These are phyloP conservation scores for Caretta caretta DNA, from an alignment of 2,113 vertebrate genomes.

Conservation along the genomic window DNA sequence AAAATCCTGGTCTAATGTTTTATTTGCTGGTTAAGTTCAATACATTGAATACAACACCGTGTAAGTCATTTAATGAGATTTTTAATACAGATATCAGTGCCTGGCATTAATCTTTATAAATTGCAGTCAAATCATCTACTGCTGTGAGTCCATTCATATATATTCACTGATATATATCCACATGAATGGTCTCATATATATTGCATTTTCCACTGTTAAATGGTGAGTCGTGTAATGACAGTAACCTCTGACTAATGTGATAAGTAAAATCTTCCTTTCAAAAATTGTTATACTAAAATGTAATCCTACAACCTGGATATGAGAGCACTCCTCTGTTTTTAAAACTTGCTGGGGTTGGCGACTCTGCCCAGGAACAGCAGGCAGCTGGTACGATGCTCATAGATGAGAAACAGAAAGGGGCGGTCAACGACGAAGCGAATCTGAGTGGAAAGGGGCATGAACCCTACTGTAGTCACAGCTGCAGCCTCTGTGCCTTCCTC, in stretches of 20 bases:
- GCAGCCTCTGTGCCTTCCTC: constrained; percentile 96
- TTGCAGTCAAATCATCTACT: constrained; percentile 49
- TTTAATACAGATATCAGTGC: constrained; percentile 17
- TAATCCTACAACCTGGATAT: not conserved
- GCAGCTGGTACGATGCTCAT: constrained; percentile 94
- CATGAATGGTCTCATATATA: constrained; percentile 1
- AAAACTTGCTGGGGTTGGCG: constrained; percentile 85
- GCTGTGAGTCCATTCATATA: constrained; percentile 2
- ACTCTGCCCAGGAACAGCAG: constrained; percentile 96
- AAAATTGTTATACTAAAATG: not conserved
- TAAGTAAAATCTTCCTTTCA: constrained; percentile 22
- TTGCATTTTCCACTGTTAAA: constrained; percentile 1
- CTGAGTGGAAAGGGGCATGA: constrained; percentile 96
- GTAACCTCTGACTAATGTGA: not conserved
- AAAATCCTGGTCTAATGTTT: constrained; percentile 38
- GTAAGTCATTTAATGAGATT: constrained; percentile 16
- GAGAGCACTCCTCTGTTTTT: constrained; percentile 11
- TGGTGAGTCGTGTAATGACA: not conserved
- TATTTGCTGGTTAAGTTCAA: constrained; percentile 60
- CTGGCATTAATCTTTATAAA: constrained; percentile 18
- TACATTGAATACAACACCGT: constrained; percentile 7
- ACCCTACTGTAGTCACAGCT: constrained; percentile 89
- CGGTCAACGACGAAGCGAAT: constrained; percentile 89
- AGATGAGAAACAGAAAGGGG: constrained; percentile 95
- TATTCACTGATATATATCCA: no score